Conservation (phyloP, 2,888 invertebrate species). For the Archaeoteleia sp. region DNA sequence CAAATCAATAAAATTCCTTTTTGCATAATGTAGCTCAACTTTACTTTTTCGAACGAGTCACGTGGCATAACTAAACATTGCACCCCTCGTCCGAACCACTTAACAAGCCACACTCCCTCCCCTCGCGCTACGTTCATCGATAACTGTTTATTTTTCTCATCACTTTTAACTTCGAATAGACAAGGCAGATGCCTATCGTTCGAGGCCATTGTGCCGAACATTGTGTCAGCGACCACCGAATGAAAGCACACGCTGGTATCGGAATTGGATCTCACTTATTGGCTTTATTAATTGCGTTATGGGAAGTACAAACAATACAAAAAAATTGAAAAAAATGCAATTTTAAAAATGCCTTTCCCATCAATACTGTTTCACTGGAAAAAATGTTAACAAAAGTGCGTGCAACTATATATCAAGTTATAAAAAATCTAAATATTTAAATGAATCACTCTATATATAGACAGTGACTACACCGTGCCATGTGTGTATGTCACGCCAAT, state of each 20-base stretch:
- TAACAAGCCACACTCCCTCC: constrained; percentile 51
- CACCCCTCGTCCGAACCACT: constrained; percentile 46
- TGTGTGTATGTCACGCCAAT: too few relatives aligned
- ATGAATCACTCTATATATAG: too few relatives aligned
- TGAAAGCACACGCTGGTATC: constrained; percentile 59
- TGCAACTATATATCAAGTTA: too few relatives aligned
- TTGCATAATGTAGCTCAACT: constrained; percentile 47
- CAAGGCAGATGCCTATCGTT: constrained; percentile 69
- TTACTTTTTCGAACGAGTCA: constrained; percentile 34
- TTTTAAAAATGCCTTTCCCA: too few relatives aligned
- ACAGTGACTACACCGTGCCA: too few relatives aligned
- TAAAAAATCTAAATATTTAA: too few relatives aligned
- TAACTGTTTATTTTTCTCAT: constrained; percentile 72
- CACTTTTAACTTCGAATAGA: constrained; percentile 72
- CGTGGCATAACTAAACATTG: constrained; percentile 50
- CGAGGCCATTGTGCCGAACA: constrained; percentile 53
- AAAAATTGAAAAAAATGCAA: constrained; percentile 61
- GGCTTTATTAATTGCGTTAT: constrained; percentile 70
- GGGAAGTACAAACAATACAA: constrained; percentile 58
- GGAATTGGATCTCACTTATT: constrained; percentile 69
- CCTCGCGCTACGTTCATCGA: constrained; percentile 46
- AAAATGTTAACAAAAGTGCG: too few relatives aligned
- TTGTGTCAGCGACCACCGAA: constrained; percentile 53
- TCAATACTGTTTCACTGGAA: too few relatives aligned
- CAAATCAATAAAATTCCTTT: too few relatives aligned